phyloP scores from a whole-genome alignment of 2,888 invertebrate species.

The Falcaria lacertinaria region DNA sequence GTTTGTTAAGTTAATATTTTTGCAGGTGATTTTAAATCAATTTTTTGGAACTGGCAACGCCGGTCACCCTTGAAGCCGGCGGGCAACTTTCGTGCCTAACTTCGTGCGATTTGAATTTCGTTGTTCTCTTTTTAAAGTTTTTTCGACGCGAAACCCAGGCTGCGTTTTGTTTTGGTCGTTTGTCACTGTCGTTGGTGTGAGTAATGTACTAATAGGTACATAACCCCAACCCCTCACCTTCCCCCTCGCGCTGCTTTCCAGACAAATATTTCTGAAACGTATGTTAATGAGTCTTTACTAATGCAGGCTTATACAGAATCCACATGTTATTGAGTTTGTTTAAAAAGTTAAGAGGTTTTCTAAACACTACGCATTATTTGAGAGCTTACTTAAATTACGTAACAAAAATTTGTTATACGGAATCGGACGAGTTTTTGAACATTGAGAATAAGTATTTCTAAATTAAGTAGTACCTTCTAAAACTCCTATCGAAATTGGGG shows the following conservation, averaged over 20 bases:
- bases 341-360: too few species aligned
- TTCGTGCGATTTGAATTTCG: constrained; percentile 34
- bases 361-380: too few species aligned
- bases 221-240: constrained; percentile 16
- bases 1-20: constrained; percentile 5
- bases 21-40: constrained; percentile 12
- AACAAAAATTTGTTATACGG: too few species aligned
- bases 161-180: constrained; percentile 43
- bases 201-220: constrained; percentile 49
- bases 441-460: too few species aligned
- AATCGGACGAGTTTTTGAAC: too few species aligned
- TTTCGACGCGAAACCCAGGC: constrained; percentile 27
- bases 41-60: constrained; percentile 2
- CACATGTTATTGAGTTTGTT: too few species aligned
- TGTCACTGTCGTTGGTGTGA: constrained; percentile 46
- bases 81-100: constrained; percentile 42
- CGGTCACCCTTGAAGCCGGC: constrained; percentile 3
- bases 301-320: too few species aligned
- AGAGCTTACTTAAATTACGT: too few species aligned
- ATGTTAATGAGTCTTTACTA: too few species aligned
- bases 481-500: background rate
- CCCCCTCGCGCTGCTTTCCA: constrained; percentile 39
- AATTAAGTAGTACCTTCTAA: too few species aligned
- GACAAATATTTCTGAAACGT: constrained; percentile 38
- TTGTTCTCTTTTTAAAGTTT: constrained; percentile 39